These are phyloP conservation scores for Calephelis nemesis DNA, from an alignment of 1,140 invertebrate species.

Conservation along the genomic window DNA sequence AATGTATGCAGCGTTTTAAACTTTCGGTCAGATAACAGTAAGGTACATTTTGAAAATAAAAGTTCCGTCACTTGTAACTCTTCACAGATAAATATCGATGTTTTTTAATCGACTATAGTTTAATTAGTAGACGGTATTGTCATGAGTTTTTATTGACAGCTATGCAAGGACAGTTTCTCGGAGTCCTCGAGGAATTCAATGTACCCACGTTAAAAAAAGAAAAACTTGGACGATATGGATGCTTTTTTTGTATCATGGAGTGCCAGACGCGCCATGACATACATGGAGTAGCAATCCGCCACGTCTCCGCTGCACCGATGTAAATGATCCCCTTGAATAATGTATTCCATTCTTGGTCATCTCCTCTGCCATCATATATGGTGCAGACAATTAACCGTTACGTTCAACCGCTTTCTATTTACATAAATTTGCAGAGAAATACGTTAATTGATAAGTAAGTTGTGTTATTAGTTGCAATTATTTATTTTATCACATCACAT, in stretches of 20 bases:
- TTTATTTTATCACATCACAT: background rate
- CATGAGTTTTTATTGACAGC: constrained; percentile 37
- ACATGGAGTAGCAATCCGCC: constrained; percentile 66
- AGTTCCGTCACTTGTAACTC: background rate
- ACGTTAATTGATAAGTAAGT: constrained; percentile 48
- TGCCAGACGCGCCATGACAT: constrained; percentile 61
- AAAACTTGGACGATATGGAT: constrained; percentile 60
- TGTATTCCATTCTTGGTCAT: constrained; percentile 71
- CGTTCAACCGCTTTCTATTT: constrained; percentile 62
- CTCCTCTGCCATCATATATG: constrained; percentile 67
- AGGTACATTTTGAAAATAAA: background rate
- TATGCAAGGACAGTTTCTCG: constrained; percentile 45
- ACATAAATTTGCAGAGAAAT: constrained; percentile 56
- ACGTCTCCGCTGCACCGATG: constrained; percentile 61
- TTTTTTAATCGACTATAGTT: constrained; percentile 17
- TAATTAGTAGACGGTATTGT: constrained; percentile 28
- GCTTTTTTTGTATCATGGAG: constrained; percentile 58
- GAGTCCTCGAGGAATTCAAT: constrained; percentile 39
- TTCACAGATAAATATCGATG: constrained; percentile 13
- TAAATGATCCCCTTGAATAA: constrained; percentile 77
- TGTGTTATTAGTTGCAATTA: constrained; percentile 10
- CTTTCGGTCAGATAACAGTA: background rate
- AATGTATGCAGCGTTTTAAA: background rate
- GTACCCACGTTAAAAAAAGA: constrained; percentile 39
- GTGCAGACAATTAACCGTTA: constrained; percentile 71